These are phyloP conservation scores for Balaeniceps rex DNA, from an alignment of 2,113 vertebrate species.

Conservation along the genomic window DNA sequence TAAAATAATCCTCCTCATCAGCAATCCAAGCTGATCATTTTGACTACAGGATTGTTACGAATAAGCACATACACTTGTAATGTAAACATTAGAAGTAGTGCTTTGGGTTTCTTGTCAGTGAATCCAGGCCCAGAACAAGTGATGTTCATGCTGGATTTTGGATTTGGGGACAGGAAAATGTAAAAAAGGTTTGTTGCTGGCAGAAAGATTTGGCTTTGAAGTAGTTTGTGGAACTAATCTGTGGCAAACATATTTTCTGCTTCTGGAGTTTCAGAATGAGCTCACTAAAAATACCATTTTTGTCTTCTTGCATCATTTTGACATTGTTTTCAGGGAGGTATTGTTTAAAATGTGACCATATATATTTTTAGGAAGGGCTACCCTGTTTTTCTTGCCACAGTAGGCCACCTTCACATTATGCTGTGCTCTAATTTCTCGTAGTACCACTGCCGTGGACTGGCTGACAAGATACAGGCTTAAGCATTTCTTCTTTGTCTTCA, in stretches of 20 bases:
- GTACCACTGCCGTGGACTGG: not conserved
- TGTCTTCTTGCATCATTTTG: not conserved
- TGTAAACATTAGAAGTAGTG: slow-evolving; percentile 26
- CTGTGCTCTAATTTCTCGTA: not conserved
- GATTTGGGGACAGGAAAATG: not conserved
- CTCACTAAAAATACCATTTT: not conserved
- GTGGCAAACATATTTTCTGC: slow-evolving; percentile 25
- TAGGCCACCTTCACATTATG: not conserved
- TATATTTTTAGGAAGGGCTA: not conserved
- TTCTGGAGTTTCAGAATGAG: not conserved
- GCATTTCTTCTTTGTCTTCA: not conserved
- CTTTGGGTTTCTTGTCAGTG: slow-evolving; percentile 47
- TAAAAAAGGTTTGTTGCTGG: slow-evolving; percentile 21
- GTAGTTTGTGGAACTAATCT: slow-evolving; percentile 13
- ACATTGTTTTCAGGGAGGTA: not conserved
- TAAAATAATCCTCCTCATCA: slow-evolving; percentile 55
- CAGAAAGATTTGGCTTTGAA: not conserved
- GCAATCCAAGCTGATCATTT: slow-evolving; percentile 36
- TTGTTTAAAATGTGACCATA: not conserved
- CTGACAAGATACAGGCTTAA: not conserved
- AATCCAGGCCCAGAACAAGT: slow-evolving; percentile 40
- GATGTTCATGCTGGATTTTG: slow-evolving; percentile 7
- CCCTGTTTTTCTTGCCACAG: not conserved
- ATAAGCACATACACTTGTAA: slow-evolving; percentile 50
- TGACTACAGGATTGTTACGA: slow-evolving; percentile 51